phyloP scores from a whole-genome alignment of 2,888 invertebrate species.

The Apomyelois bistriatella region DNA sequence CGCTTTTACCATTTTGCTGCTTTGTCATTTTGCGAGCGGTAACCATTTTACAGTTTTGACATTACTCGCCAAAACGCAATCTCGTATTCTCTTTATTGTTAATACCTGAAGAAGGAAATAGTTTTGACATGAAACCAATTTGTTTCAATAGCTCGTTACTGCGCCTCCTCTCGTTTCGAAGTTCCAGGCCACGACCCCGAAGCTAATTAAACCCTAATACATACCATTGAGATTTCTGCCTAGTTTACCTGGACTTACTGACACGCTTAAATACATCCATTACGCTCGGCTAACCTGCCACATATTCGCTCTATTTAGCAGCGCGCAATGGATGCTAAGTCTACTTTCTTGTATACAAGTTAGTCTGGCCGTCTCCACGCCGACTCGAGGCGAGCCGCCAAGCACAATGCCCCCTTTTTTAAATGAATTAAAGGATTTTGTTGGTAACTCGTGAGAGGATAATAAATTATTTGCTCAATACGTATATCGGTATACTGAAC shows the following conservation, averaged over 20 bases:
- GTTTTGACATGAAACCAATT: no score
- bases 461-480: slow-evolving; percentile 45
- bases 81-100: no score
- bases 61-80: no score
- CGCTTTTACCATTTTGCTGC: no score
- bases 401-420: slow-evolving; percentile 15
- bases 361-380: neutral
- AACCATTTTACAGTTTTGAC: no score
- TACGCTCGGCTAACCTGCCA: neutral
- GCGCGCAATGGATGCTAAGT: neutral
- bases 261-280: neutral
- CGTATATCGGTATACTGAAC: slow-evolving; percentile 26
- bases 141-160: no score
- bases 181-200: no score
- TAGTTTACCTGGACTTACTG: neutral
- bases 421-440: slow-evolving; percentile 19
- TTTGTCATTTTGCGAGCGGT: no score
- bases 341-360: neutral
- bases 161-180: no score
- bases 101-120: no score
- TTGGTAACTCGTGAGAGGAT: slow-evolving; percentile 26
- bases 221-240: neutral
- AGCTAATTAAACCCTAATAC: neutral
- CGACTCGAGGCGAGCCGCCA: slow-evolving; percentile 7
- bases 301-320: neutral